phyloP scores from a whole-genome alignment of 2,113 vertebrate genomes.

The Sapayoa aenigma region DNA sequence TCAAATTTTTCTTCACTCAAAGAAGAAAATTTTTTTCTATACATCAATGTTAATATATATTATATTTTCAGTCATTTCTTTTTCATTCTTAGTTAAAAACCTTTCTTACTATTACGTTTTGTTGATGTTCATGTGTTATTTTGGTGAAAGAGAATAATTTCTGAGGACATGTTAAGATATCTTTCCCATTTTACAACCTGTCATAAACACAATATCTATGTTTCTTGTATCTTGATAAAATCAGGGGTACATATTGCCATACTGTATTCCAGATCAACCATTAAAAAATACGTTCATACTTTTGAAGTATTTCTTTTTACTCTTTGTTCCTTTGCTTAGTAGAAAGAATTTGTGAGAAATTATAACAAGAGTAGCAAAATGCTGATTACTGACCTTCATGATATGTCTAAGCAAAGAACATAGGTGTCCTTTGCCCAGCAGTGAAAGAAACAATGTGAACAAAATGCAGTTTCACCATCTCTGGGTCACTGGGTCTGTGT shows the following conservation, averaged over 20 bases:
- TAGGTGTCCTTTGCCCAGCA: neutral
- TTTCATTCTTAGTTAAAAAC: neutral
- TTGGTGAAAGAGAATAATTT: neutral
- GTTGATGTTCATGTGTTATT: neutral
- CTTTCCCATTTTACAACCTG: neutral
- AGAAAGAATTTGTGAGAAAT: neutral
- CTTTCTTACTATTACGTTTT: neutral
- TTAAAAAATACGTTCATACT: neutral
- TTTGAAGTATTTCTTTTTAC: neutral
- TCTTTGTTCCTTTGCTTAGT: neutral
- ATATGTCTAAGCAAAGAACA: neutral
- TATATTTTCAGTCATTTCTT: neutral
- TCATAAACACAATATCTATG: neutral
- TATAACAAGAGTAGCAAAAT: neutral
- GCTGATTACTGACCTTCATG: neutral
- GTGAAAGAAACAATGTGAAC: neutral
- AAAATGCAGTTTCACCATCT: fast-evolving
- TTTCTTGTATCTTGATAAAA: no score
- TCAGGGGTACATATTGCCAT: neutral
- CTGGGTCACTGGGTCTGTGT: neutral
- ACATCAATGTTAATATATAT: neutral
- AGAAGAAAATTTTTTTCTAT: neutral
- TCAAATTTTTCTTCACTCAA: neutral
- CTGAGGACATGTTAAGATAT: neutral
- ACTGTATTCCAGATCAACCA: neutral